Evolutionary conservation across 2,797 vertebrate species (phyloP).

Genomic region (Spinus pinus): DNA sequence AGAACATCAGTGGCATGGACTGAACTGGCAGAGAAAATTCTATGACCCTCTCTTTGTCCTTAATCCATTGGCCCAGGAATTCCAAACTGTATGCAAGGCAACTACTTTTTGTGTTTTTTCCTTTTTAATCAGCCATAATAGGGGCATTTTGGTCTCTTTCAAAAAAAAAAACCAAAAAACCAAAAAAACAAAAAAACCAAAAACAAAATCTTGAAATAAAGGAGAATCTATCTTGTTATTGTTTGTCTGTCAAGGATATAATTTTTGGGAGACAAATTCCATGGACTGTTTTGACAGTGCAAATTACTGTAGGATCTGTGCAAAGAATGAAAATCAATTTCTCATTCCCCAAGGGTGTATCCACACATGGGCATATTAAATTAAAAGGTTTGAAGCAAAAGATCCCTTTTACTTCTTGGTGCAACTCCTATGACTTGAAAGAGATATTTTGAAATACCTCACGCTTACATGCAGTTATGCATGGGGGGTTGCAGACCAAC

Average conservation of each 20-base stretch:
- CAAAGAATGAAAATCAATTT: conserved; percentile 45
- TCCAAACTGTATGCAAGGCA: background rate
- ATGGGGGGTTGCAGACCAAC: conserved; percentile 36
- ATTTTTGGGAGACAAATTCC: conserved; percentile 6
- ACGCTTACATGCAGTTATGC: background rate
- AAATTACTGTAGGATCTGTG: background rate
- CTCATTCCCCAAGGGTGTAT: background rate
- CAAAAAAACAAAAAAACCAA: background rate
- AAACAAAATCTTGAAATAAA: background rate
- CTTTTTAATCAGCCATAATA: background rate
- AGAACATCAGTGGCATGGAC: background rate
- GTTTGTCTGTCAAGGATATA: background rate
- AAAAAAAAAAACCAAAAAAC: background rate
- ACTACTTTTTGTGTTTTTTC: background rate
- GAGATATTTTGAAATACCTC: conserved; percentile 46
- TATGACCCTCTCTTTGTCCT: background rate
- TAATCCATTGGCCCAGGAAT: background rate
- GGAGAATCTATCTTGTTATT: background rate
- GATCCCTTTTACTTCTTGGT: background rate
- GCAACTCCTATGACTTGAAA: conserved; percentile 32
- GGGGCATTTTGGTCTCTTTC: background rate
- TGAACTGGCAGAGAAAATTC: background rate
- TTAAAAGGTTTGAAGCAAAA: conserved; percentile 9
- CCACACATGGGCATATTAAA: background rate
- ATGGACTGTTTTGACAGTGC: background rate